A percentile compares a stretch with the other conserved stretches of the same genome.
Evolutionary conservation across 2,888 invertebrate species (phyloP).

Genomic region (Hartigia nigra): DNA sequence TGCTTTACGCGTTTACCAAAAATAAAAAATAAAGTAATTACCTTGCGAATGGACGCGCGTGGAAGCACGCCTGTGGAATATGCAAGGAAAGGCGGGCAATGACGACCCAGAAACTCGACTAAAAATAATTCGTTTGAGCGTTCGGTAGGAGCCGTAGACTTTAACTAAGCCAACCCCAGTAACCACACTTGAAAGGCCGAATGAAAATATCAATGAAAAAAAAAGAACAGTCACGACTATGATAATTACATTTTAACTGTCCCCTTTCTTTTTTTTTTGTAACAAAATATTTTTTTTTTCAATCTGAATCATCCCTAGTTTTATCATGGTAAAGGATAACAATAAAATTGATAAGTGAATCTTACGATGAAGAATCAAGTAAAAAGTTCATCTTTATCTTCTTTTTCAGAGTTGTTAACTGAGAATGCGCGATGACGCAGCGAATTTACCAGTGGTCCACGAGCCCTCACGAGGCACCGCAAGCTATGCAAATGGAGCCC

Average conservation of each 20-base stretch:
- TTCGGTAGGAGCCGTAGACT: background rate
- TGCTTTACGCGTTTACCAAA: background rate
- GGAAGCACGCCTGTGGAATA: background rate
- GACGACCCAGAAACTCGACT: constrained; percentile 39
- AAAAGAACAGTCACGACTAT: background rate
- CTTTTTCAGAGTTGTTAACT: constrained; percentile 60
- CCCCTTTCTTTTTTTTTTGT: too few relatives aligned
- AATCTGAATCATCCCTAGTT: background rate
- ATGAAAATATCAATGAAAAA: background rate
- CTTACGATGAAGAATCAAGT: background rate
- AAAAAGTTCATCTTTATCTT: constrained; percentile 15
- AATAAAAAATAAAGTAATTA: background rate
- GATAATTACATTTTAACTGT: too few relatives aligned
- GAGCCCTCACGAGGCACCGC: constrained; percentile 58
- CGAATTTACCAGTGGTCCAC: constrained; percentile 63
- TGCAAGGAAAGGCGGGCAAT: background rate
- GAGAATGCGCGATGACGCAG: constrained; percentile 65
- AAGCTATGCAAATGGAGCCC: constrained; percentile 61
- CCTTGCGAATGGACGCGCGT: background rate
- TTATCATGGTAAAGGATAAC: background rate
- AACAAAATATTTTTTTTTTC: background rate
- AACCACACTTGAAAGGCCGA: background rate
- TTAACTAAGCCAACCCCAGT: constrained; percentile 3
- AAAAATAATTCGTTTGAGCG: constrained; percentile 29
- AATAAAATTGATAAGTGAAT: background rate